These are phyloP conservation scores for Cisticola juncidis DNA, from an alignment of 2,113 vertebrate genomes.

Conservation along the genomic window DNA sequence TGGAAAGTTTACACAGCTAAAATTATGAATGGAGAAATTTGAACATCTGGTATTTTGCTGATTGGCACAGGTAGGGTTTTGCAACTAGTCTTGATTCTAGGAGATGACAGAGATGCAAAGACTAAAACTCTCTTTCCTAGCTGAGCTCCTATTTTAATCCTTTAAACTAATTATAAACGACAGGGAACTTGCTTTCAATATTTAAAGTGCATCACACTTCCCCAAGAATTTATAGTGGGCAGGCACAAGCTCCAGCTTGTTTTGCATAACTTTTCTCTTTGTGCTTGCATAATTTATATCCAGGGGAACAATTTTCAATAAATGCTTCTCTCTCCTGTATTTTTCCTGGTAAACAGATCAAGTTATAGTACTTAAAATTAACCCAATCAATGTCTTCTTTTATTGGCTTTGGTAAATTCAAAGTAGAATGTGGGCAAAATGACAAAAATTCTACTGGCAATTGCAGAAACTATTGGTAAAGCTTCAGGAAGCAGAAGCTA, in stretches of 20 bases:
- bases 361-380: not conserved
- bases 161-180: slow-evolving; percentile 43
- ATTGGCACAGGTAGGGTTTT: not conserved
- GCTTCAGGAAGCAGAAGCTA: not conserved
- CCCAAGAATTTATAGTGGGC: slow-evolving; percentile 2
- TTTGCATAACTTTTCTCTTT: slow-evolving; percentile 18
- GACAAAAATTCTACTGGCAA: not conserved
- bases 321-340: not conserved
- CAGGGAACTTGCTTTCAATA: slow-evolving; percentile 16
- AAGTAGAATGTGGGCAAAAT: not conserved
- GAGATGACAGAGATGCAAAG: not conserved
- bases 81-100: not conserved
- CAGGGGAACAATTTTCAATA: not conserved
- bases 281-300: slow-evolving; percentile 26
- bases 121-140: not conserved
- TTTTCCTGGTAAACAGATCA: not conserved
- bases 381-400: not conserved
- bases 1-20: not conserved
- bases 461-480: not conserved
- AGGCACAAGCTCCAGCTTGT: not conserved
- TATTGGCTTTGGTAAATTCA: not conserved
- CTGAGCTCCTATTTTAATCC: slow-evolving; percentile 30
- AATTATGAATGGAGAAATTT: not conserved
- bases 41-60: not conserved
- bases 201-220: not conserved